phyloP scores from a whole-genome alignment of 2,113 vertebrate species.

The Pteropus alecto region DNA sequence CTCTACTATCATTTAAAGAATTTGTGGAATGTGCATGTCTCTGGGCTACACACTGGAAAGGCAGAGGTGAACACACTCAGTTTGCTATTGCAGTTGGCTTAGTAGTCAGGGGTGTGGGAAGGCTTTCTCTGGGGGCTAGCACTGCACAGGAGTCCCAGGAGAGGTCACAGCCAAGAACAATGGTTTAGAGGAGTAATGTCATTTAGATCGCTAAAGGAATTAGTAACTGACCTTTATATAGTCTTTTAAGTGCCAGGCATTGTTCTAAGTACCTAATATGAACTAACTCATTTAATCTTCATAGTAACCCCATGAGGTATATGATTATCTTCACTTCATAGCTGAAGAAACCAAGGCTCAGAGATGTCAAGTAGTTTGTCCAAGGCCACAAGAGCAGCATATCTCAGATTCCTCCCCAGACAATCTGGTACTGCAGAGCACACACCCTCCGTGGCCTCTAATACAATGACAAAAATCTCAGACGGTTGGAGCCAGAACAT shows the following conservation, averaged over 20 bases:
- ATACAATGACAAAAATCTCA: neutral
- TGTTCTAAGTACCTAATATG: neutral
- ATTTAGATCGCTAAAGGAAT: neutral
- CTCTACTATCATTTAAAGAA: neutral
- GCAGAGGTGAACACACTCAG: neutral
- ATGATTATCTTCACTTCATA: neutral
- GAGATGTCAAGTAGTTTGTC: neutral
- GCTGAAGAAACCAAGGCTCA: neutral
- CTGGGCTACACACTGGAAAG: neutral
- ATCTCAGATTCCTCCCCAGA: neutral
- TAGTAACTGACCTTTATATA: neutral
- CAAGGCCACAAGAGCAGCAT: neutral
- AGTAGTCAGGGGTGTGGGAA: neutral
- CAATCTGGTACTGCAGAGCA: neutral
- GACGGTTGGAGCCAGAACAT: neutral
- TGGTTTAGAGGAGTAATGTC: neutral
- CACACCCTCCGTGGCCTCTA: fast-evolving
- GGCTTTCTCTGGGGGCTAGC: neutral
- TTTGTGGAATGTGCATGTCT: neutral
- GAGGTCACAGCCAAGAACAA: neutral
- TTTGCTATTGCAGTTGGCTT: neutral
- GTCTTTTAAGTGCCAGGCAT: neutral
- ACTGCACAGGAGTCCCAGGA: neutral
- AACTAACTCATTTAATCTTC: neutral
- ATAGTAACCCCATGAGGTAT: neutral